These are phyloP conservation scores for Silurus aristotelis DNA, from an alignment of 2,797 vertebrate genomes.

Conservation along the genomic window DNA sequence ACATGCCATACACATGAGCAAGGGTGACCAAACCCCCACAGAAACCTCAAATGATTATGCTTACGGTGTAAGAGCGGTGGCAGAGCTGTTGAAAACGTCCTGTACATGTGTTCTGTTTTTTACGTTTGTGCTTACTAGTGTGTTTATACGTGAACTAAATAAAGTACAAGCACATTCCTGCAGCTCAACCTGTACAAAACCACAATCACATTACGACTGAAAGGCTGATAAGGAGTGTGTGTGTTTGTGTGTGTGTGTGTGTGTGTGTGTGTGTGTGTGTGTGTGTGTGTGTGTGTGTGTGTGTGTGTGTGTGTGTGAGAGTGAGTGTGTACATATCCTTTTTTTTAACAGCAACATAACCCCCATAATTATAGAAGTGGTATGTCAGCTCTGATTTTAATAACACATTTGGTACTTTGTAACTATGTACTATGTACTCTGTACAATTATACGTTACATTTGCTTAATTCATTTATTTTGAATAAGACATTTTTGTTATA, in stretches of 20 bases:
- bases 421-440: too few relatives aligned
- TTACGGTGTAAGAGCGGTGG: background rate
- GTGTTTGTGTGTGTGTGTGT: background rate
- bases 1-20: background rate
- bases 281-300: background rate
- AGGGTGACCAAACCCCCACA: background rate
- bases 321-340: too few relatives aligned
- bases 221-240: background rate
- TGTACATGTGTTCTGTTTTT: constrained; percentile 6
- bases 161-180: constrained; percentile 6
- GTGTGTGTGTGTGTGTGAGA: background rate
- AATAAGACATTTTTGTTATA: background rate
- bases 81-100: background rate
- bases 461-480: background rate
- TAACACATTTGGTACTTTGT: too few relatives aligned
- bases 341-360: background rate
- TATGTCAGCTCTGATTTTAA: background rate
- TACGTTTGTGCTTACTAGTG: background rate
- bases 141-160: background rate
- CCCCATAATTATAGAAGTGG: background rate
- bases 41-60: background rate
- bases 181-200: background rate
- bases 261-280: background rate
- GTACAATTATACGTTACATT: too few relatives aligned
- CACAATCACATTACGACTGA: background rate